Conservation (phyloP, 2,113 vertebrate genomes). For the Sphaerodactylus townsendi region DNA sequence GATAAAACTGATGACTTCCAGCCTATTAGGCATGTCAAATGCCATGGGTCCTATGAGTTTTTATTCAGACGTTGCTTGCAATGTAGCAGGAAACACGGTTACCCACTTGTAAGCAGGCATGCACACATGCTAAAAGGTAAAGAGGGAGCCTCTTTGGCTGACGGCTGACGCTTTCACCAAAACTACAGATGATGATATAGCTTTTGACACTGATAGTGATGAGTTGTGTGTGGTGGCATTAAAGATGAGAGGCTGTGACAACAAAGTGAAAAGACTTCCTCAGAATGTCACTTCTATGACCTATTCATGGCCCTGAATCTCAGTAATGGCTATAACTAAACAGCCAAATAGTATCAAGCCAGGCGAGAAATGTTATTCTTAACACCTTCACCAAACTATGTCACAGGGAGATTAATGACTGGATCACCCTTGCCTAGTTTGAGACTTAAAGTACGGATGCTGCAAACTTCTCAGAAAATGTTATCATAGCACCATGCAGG, state of each 20-base stretch:
- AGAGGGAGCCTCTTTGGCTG: conserved; percentile 58
- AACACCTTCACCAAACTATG: not conserved
- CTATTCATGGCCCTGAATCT: conserved; percentile 46
- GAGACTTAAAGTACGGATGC: too few species aligned
- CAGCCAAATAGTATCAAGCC: conserved; percentile 15
- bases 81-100: conserved; percentile 64
- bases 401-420: too few species aligned
- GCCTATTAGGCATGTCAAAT: conserved; percentile 66
- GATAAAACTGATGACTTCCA: conserved; percentile 45
- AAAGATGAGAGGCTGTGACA: conserved; percentile 64
- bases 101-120: conserved; percentile 70
- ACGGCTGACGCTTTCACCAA: conserved; percentile 62
- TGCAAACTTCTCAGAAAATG: too few species aligned
- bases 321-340: conserved; percentile 41
- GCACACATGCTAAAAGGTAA: conserved; percentile 63
- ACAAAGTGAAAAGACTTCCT: conserved; percentile 60
- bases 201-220: conserved; percentile 69
- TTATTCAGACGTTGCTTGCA: conserved; percentile 69
- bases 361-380: conserved; percentile 5
- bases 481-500: too few species aligned
- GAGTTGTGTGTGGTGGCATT: conserved; percentile 64
- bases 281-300: conserved; percentile 53
- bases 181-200: conserved; percentile 67
- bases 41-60: conserved; percentile 51
- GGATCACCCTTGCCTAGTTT: too few species aligned